Evolutionary conservation across 2,113 vertebrate species (phyloP).

Genomic region (Mugil cephalus): DNA sequence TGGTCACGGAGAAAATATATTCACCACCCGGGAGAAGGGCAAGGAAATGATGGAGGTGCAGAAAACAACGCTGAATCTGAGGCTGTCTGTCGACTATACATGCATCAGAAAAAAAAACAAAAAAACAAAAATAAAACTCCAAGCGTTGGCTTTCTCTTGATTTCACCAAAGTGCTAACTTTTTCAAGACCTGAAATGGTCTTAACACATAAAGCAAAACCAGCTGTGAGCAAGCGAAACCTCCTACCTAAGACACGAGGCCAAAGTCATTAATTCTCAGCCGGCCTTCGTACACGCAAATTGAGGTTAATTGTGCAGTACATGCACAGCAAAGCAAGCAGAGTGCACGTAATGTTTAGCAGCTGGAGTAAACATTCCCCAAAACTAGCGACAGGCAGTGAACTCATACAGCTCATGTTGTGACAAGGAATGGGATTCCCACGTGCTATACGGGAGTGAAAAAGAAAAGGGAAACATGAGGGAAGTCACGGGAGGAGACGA

Average conservation of each 20-base stretch:
- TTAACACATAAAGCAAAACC: slow-evolving; percentile 11
- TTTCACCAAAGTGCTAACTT: slow-evolving; percentile 7
- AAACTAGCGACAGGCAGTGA: slow-evolving; percentile 1
- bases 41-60: slow-evolving; percentile 4
- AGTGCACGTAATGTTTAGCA: slow-evolving; percentile 16
- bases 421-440: neutral
- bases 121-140: slow-evolving; percentile 45
- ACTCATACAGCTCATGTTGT: neutral
- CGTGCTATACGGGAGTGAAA: neutral
- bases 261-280: slow-evolving; percentile 42
- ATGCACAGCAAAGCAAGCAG: slow-evolving; percentile 5
- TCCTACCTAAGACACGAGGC: slow-evolving; percentile 26
- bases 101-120: too few species aligned
- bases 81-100: too few species aligned
- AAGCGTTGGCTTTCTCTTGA: slow-evolving; percentile 49
- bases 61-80: neutral
- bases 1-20: neutral
- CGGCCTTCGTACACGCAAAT: slow-evolving; percentile 11
- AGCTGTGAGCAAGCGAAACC: slow-evolving; percentile 9
- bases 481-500: slow-evolving; percentile 4
- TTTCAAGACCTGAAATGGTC: slow-evolving; percentile 6
- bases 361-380: slow-evolving; percentile 18
- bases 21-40: neutral
- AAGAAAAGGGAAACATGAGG: neutral
- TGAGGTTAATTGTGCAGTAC: slow-evolving; percentile 32